Evolutionary conservation across 1,140 invertebrate genomes (phyloP).

Genomic region (Oedothorax gibbosus): DNA sequence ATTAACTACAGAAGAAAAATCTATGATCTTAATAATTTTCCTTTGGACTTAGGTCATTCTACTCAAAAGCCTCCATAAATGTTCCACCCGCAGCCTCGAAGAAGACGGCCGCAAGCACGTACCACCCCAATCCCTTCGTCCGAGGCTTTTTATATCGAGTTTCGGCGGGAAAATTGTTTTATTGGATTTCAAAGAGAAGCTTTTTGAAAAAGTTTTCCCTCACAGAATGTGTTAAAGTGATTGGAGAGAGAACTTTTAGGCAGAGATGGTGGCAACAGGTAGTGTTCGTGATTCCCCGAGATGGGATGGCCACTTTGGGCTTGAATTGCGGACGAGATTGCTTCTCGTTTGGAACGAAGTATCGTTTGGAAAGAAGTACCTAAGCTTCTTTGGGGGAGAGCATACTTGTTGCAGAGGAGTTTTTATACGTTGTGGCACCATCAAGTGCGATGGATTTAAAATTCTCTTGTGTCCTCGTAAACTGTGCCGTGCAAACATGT

Average conservation of each 20-base stretch:
- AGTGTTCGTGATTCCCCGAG: background rate
- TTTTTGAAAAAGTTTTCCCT: constrained; percentile 40
- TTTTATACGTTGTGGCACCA: background rate
- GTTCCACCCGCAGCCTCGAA: too few species aligned
- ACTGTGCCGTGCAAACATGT: too few species aligned
- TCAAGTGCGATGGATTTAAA: background rate
- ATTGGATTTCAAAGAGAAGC: constrained; percentile 57
- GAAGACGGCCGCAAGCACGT: background rate
- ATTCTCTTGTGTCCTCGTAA: background rate
- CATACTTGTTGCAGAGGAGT: background rate
- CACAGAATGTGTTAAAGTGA: constrained; percentile 59
- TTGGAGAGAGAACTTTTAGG: constrained; percentile 38
- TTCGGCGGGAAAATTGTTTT: constrained; percentile 55
- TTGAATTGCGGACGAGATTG: too few species aligned
- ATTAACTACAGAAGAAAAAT: too few species aligned
- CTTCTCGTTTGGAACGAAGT: too few species aligned
- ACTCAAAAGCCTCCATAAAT: too few species aligned
- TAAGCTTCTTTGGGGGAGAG: background rate
- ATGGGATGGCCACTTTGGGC: background rate
- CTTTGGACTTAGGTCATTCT: too few species aligned
- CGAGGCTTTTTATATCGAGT: constrained; percentile 11
- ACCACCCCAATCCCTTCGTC: background rate
- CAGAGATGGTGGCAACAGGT: constrained; percentile 22
- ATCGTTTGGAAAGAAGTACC: too few species aligned
- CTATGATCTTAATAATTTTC: too few species aligned